Evolutionary conservation across 2,888 invertebrate species (phyloP).

Genomic region (Itoplectis maculator): DNA sequence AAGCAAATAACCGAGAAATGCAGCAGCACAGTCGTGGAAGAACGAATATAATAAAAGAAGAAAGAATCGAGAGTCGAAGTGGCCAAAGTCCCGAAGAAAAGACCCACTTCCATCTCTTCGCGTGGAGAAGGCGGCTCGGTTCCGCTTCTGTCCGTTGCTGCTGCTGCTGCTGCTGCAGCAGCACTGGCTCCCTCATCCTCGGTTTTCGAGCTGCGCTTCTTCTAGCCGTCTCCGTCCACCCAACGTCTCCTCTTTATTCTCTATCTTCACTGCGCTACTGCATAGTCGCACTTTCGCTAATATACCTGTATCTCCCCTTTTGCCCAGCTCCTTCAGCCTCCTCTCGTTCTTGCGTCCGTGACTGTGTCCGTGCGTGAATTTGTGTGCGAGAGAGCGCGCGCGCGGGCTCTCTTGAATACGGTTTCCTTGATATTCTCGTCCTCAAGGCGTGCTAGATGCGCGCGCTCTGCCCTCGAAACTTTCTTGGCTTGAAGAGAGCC

Average conservation of each 20-base stretch:
- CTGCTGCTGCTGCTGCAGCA: constrained; percentile 9
- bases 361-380: constrained; percentile 15
- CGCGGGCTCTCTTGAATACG: constrained; percentile 53
- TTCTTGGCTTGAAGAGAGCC: constrained; percentile 43
- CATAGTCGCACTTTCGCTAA: constrained; percentile 44
- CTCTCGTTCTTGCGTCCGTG: neutral
- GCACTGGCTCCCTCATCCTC: constrained; percentile 48
- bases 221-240: constrained; percentile 31
- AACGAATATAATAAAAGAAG: neutral
- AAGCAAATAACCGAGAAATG: constrained; percentile 42
- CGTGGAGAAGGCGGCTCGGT: neutral
- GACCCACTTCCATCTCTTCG: constrained; percentile 51
- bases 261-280: constrained; percentile 40
- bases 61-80: constrained; percentile 59
- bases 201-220: constrained; percentile 43
- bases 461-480: constrained; percentile 48
- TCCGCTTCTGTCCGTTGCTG: constrained; percentile 33
- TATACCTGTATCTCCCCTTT: constrained; percentile 55
- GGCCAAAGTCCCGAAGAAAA: constrained; percentile 60
- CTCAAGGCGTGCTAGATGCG: constrained; percentile 49
- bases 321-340: constrained; percentile 26
- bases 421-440: constrained; percentile 50
- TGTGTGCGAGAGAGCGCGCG: constrained; percentile 29
- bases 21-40: constrained; percentile 1
- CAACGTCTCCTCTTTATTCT: constrained; percentile 42